phyloP scores from a whole-genome alignment of 2,888 invertebrate species.

The Aspidapion aeneum region DNA sequence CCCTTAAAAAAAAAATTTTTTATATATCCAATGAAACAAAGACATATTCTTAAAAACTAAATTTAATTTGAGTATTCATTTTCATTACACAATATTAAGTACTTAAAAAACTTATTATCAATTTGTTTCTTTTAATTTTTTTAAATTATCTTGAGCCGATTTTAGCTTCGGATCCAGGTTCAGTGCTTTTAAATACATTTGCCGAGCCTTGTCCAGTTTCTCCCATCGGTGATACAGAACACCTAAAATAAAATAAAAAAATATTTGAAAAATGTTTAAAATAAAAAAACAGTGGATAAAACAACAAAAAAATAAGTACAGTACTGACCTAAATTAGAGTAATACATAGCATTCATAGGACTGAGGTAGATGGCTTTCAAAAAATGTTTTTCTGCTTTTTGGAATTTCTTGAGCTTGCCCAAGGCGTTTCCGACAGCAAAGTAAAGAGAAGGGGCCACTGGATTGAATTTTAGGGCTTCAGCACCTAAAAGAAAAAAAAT shows the following conservation, averaged over 20 bases:
- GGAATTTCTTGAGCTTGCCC: slow-evolving; percentile 69
- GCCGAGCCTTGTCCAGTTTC: slow-evolving; percentile 67
- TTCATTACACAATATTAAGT: too few relatives aligned
- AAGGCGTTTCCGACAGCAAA: slow-evolving; percentile 87
- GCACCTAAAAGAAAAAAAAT: background rate
- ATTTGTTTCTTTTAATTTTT: too few relatives aligned
- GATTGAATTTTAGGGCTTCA: slow-evolving; percentile 63
- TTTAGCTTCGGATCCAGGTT: slow-evolving; percentile 65
- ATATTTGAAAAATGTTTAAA: slow-evolving; percentile 10
- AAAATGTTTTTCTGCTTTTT: slow-evolving; percentile 80
- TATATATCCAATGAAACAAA: too few relatives aligned
- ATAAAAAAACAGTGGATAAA: too few relatives aligned
- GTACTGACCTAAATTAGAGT: slow-evolving; percentile 79
- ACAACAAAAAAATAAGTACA: too few relatives aligned
- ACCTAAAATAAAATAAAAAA: slow-evolving; percentile 59
- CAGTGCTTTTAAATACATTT: slow-evolving; percentile 73
- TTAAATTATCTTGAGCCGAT: slow-evolving; percentile 69
- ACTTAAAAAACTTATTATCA: too few relatives aligned
- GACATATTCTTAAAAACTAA: too few relatives aligned
- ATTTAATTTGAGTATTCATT: too few relatives aligned
- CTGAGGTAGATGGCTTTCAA: slow-evolving; percentile 64
- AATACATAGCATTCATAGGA: slow-evolving; percentile 74
- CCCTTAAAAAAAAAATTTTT: too few relatives aligned
- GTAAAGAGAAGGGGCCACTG: slow-evolving; percentile 72
- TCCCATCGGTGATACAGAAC: slow-evolving; percentile 94